Evolutionary conservation across 2,888 invertebrate genomes (phyloP).

Genomic region (Oxytorus armatus): DNA sequence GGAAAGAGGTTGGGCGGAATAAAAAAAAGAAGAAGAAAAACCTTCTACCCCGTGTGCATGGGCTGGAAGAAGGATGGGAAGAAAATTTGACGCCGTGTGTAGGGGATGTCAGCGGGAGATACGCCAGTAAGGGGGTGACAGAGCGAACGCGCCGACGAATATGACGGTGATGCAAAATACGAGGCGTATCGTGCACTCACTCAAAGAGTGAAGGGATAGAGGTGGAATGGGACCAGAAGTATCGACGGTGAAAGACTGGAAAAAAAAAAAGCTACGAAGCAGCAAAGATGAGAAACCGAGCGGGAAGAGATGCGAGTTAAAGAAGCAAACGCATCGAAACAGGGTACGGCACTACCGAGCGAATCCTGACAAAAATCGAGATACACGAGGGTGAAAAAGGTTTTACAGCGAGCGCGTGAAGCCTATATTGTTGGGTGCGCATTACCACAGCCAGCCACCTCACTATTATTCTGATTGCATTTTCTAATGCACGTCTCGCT

Average conservation of each 20-base stretch:
- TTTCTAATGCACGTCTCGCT: conserved; percentile 73
- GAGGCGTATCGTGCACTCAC: conserved; percentile 34
- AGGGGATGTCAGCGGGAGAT: conserved; percentile 37
- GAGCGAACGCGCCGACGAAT: conserved; percentile 33
- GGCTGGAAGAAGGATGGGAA: conserved; percentile 15
- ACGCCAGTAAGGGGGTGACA: conserved; percentile 37
- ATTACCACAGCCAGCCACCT: conserved; percentile 68
- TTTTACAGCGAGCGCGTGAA: background rate
- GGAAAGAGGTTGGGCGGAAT: background rate
- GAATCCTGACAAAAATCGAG: too few relatives aligned
- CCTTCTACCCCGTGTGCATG: background rate
- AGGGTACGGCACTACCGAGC: too few relatives aligned
- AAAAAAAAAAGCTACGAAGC: conserved; percentile 34
- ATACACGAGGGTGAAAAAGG: background rate
- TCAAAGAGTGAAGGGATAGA: conserved; percentile 46
- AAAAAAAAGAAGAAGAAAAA: background rate
- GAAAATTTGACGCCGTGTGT: conserved; percentile 27
- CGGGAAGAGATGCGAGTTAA: conserved; percentile 37
- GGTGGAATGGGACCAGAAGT: conserved; percentile 7
- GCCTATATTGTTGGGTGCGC: conserved; percentile 46
- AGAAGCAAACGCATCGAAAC: conserved; percentile 29
- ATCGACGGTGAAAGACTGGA: conserved; percentile 44
- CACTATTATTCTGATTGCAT: conserved; percentile 81
- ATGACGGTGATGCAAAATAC: conserved; percentile 48
- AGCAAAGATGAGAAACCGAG: conserved; percentile 45